A percentile compares a stretch with the other conserved stretches of the same genome.
Evolutionary conservation across 2,888 invertebrate genomes (phyloP).

Genomic region (Agonopterix subpropinquella): DNA sequence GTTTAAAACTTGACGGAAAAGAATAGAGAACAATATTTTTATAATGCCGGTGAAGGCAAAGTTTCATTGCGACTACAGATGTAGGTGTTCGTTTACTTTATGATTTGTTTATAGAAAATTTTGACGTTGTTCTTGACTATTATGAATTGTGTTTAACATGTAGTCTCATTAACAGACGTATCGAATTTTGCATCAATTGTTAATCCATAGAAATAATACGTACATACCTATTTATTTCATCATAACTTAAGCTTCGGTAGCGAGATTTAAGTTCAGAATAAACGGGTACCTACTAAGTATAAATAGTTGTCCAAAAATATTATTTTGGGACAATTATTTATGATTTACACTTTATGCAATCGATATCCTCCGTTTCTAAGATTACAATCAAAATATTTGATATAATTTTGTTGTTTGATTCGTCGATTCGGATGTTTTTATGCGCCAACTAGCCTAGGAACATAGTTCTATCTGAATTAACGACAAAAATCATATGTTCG

Average conservation of each 20-base stretch:
- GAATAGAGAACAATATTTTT: constrained; percentile 15
- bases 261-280: not conserved
- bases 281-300: not conserved
- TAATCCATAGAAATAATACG: too few relatives aligned
- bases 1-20: constrained; percentile 39
- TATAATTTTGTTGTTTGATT: constrained; percentile 51
- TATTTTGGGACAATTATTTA: constrained; percentile 13
- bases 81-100: constrained; percentile 38
- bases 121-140: constrained; percentile 57
- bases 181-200: not conserved
- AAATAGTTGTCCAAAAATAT: constrained; percentile 8
- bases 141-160: constrained; percentile 55
- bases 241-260: too few relatives aligned
- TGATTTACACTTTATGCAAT: constrained; percentile 7
- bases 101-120: constrained; percentile 50
- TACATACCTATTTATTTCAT: too few relatives aligned
- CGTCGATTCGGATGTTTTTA: constrained; percentile 34
- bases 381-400: constrained; percentile 41
- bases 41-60: constrained; percentile 13
- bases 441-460: constrained; percentile 19
- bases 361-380: constrained; percentile 30
- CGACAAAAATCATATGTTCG: not conserved
- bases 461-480: too few relatives aligned
- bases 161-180: constrained; percentile 37
- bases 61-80: constrained; percentile 20